A percentile compares a stretch with the other conserved stretches of the same genome.
Evolutionary conservation across 2,113 vertebrate genomes (phyloP).

Genomic region (Brachirus orientalis): DNA sequence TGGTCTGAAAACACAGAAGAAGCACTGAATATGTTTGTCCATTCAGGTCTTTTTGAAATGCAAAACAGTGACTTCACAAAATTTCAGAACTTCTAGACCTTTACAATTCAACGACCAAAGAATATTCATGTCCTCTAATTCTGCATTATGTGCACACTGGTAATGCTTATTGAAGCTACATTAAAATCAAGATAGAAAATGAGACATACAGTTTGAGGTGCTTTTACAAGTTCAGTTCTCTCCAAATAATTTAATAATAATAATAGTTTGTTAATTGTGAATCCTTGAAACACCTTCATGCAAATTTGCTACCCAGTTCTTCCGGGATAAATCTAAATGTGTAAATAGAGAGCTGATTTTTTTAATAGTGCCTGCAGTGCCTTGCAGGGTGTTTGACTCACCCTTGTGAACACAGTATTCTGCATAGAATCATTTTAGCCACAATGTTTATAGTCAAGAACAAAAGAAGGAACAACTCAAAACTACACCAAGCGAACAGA

Average conservation of each 20-base stretch:
- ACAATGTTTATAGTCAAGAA: conserved; percentile 27
- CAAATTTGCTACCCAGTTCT: conserved; percentile 30
- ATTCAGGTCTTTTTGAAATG: conserved; percentile 51
- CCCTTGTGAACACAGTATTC: conserved; percentile 39
- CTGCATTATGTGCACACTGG: conserved; percentile 21
- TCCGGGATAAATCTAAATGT: conserved; percentile 26
- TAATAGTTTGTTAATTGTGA: conserved; percentile 8
- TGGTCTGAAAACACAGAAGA: conserved; percentile 27
- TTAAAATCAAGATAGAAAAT: conserved; percentile 55
- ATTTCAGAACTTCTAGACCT: conserved; percentile 16
- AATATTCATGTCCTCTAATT: conserved; percentile 37
- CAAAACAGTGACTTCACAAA: conserved; percentile 43
- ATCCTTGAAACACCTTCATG: conserved; percentile 57
- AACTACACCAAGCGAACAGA: conserved; percentile 28
- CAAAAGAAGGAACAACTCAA: conserved; percentile 3
- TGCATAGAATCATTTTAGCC: conserved; percentile 68
- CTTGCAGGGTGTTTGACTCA: conserved; percentile 12
- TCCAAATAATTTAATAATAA: too few relatives aligned
- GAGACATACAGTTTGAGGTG: conserved; percentile 53
- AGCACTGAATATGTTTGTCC: conserved; percentile 30
- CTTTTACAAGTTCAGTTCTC: conserved; percentile 37
- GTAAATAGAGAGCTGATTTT: conserved; percentile 30
- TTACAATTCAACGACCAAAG: conserved; percentile 3
- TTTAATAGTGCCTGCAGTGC: conserved; percentile 10
- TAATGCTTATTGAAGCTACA: conserved; percentile 29